Base-by-base conservation (phyloP, 2,888 invertebrate genomes). In the Nasonia oneida region DNA sequence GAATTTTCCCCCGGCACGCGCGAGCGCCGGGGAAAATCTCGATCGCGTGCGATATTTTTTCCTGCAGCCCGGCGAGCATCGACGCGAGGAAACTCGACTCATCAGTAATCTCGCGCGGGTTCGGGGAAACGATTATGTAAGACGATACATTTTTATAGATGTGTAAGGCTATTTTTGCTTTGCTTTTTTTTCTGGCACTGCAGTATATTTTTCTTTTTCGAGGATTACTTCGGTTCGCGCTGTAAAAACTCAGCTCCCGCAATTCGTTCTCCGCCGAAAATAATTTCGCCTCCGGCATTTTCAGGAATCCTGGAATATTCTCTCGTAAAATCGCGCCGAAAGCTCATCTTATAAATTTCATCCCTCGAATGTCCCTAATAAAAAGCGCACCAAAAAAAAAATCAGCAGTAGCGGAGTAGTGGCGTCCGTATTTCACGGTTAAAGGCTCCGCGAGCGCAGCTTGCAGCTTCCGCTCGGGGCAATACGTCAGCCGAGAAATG, bases 401-500 rank as follows among this genome's bases (percentile, higher is more conserved):
- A 33, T 57, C 23, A 8, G 74, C 74, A 39, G 39, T 10, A 18
- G 70, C 37, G 42, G 23, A 42, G 18, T 12, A 37, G 42, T 37
- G 37, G 42, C 50, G 23, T 29, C 75, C 29, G 37, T 84, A 80
- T 80, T 80, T 84, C 33, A 80, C 67, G 74, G 80, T 74, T 80
- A 61, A 84, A 75, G 74, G 37, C 73, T 42, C 33, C 23, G 3
- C 23, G 14, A 29, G 29, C 64, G 29, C 4, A 39, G 47, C 71
- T 70, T 70, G 39, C 23, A 37, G 18, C 73, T 33, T 75, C 39
- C 53, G 76, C 77, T 39, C 29, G 67, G 61, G 14, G 78, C 70
- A 75, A 80, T 84, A 75, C 78, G 75, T 85, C 86, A 83, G 73
- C 73, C 53, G 74, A 50, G 85, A 50, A 84, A 87, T 80, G 82